Percentiles rank a stretch among this genome's conserved stretches.
Conservation (phyloP, 2,113 vertebrate genomes). For the Entosphenus tridentatus region DNA sequence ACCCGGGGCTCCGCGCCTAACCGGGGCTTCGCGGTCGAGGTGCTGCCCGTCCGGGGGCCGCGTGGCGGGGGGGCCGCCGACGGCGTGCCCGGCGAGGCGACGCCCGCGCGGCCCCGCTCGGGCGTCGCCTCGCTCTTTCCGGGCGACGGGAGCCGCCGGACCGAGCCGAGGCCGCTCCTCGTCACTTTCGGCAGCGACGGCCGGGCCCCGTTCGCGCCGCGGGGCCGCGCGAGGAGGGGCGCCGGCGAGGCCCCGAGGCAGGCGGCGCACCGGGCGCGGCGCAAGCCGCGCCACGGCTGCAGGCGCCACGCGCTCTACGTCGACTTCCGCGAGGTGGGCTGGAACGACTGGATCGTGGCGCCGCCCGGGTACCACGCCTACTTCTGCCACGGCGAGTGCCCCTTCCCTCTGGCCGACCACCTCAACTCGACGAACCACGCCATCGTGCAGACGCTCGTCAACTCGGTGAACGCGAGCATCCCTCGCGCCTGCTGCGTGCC, state of each 20-base stretch:
- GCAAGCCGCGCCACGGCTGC: conserved; percentile 72
- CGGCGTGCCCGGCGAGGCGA: background rate
- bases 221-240: conserved; percentile 41
- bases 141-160: conserved; percentile 51
- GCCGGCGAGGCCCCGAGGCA: conserved; percentile 17
- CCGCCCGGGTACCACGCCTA: conserved; percentile 88
- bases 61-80: conserved; percentile 15
- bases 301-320: conserved; percentile 77
- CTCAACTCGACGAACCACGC: conserved; percentile 97
- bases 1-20: conserved; percentile 55
- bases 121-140: conserved; percentile 42
- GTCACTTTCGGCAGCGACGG: conserved; percentile 88
- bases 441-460: conserved; percentile 95
- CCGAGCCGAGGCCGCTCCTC: conserved; percentile 60
- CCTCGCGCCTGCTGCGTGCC: conserved; percentile 95
- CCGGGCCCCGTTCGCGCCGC: conserved; percentile 59
- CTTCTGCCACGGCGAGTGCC: conserved; percentile 93
- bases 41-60: conserved; percentile 77
- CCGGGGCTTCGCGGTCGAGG: conserved; percentile 77
- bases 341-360: conserved; percentile 99
- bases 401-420: conserved; percentile 83
- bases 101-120: background rate
- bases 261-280: conserved; percentile 44
- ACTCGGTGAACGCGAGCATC: conserved; percentile 93
- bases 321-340: conserved; percentile 95